Evolutionary conservation across 2,888 invertebrate species (phyloP).

Genomic region (Tineola bisselliella): DNA sequence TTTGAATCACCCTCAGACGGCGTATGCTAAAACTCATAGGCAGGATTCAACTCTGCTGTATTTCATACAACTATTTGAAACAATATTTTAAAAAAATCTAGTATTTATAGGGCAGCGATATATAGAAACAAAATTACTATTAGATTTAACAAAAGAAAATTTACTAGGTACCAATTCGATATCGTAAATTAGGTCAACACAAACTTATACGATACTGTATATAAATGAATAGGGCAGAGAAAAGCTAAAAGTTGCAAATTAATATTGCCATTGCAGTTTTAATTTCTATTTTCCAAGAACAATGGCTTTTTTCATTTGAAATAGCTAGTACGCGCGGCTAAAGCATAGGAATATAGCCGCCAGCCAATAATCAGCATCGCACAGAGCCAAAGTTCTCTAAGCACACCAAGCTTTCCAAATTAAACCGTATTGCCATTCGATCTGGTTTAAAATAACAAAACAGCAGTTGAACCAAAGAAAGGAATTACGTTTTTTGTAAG

Average conservation of each 20-base stretch:
- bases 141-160: too few relatives aligned
- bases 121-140: too few relatives aligned
- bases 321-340: not conserved
- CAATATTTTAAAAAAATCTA: too few relatives aligned
- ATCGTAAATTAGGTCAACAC: too few relatives aligned
- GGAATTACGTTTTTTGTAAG: not conserved
- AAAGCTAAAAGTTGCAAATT: not conserved
- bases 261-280: not conserved
- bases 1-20: too few relatives aligned
- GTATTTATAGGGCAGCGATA: too few relatives aligned
- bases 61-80: too few relatives aligned
- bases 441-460: not conserved
- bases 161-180: too few relatives aligned
- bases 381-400: conserved; percentile 16
- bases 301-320: not conserved
- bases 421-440: not conserved
- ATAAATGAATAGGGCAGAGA: too few relatives aligned
- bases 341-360: conserved; percentile 23
- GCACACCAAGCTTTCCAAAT: not conserved
- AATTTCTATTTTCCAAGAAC: not conserved
- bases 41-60: too few relatives aligned
- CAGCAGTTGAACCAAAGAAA: not conserved
- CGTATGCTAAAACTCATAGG: too few relatives aligned
- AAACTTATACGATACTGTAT: too few relatives aligned
- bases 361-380: conserved; percentile 31